Percentiles rank a stretch among this genome's conserved stretches.
Evolutionary conservation across 2,888 invertebrate genomes (phyloP).

Genomic region (Apoderus coryli): DNA sequence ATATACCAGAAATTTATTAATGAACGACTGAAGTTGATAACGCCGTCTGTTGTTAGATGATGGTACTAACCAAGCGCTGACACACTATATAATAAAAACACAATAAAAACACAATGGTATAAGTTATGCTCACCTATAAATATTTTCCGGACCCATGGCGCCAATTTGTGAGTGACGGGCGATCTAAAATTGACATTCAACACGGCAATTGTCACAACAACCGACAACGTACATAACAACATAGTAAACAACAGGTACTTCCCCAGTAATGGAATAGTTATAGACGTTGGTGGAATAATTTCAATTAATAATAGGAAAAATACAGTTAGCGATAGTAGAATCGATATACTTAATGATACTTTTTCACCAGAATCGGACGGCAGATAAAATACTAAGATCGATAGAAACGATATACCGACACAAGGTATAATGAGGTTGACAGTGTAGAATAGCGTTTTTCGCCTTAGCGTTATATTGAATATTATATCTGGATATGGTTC

Average conservation of each 20-base stretch:
- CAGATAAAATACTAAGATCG: conserved; percentile 92
- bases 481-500: conserved; percentile 96
- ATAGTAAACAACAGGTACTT: conserved; percentile 84
- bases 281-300: conserved; percentile 87
- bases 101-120: no score
- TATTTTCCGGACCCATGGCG: conserved; percentile 77
- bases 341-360: conserved; percentile 90
- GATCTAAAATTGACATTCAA: conserved; percentile 81
- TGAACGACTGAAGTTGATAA: no score
- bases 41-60: no score
- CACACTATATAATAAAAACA: no score
- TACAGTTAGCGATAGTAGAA: conserved; percentile 83
- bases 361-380: conserved; percentile 97
- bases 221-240: conserved; percentile 85
- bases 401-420: conserved; percentile 91
- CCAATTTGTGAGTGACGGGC: conserved; percentile 84
- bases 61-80: no score
- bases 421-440: conserved; percentile 96
- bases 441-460: conserved; percentile 95
- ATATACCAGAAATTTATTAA: no score
- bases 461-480: conserved; percentile 86
- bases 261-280: conserved; percentile 81
- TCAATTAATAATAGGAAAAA: conserved; percentile 87
- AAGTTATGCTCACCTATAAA: no score
- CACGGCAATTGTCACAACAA: conserved; percentile 86